Evolutionary conservation across 2,113 vertebrate genomes (phyloP), one percentile per base, ranked within the genome.

Genomic region (Regulus satrapa): DNA sequence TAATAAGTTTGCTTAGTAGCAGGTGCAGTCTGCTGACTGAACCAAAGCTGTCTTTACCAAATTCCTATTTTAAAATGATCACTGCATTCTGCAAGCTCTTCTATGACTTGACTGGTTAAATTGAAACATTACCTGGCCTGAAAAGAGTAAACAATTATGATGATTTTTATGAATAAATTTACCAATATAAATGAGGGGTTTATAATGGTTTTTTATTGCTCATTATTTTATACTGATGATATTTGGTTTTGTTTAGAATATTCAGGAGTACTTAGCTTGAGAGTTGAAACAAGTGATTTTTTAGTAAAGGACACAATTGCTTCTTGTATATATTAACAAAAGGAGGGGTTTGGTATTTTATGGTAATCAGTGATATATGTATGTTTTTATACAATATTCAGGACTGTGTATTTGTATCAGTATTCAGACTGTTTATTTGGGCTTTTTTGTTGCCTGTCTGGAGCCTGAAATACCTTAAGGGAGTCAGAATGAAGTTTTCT

Each of bases 11-110:
- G 32, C 73, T 46, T 90, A 81, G 80, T 77, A 92, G 67, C 62
- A 89, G 61, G 40, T 7, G 4, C 21, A 90, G 51, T 86, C 41
- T 96, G 75, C 76, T 88, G 43, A 88, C 41, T 85, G 85, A 94
- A 81, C 64, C 63, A 82, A 81, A 75, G 54, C 40, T 85, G 43
- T 23, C 59, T 28, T 92, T 92, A 59, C 41, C 75, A 84, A 80
- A 96, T 25, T 38, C 34, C 51, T 97, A 68, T 91, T 89, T 97
- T 95, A 86, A 74, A 91, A 86, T 36, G 19, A 41, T 68, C 29
- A 46, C 29, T 25, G 23, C 16, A 82, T 85, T 89, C 78, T 96
- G 73, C 49, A 82, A 91, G 40, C 62, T 66, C 34, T 69, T 86
- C 28, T 82, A 3, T 82, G 54, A 85, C 59, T 90, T 95, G 68